Percentiles rank a stretch among this genome's conserved stretches.
phyloP scores from a whole-genome alignment of 2,113 vertebrate species.

The Siphamia tubifer region DNA sequence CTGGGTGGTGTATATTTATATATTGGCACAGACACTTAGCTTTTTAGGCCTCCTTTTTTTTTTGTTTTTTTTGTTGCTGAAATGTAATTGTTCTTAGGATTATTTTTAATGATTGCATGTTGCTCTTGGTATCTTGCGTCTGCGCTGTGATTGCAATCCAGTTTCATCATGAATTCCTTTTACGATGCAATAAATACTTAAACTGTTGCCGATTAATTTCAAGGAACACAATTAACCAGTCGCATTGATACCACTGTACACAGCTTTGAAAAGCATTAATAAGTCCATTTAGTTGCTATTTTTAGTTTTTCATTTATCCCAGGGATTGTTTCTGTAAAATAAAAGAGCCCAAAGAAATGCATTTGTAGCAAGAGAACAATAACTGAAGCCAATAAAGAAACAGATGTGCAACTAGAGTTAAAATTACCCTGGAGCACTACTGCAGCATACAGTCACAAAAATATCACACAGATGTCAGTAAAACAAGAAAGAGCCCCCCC shows the following conservation, averaged over 20 bases:
- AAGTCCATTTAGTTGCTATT: too few relatives aligned
- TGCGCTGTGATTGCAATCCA: neutral
- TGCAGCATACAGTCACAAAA: neutral
- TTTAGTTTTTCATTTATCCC: neutral
- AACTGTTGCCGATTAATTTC: too few relatives aligned
- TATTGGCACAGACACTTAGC: neutral
- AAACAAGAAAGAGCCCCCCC: slow-evolving; percentile 5
- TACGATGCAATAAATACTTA: neutral
- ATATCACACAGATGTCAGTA: neutral
- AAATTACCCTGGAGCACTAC: neutral
- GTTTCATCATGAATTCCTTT: neutral
- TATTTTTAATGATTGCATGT: neutral
- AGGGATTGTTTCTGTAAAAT: neutral
- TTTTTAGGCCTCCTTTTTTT: too few relatives aligned
- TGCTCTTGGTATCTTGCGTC: neutral
- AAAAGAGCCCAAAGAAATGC: neutral
- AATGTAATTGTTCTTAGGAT: neutral
- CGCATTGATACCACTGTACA: too few relatives aligned
- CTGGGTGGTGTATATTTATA: neutral
- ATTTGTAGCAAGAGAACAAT: neutral
- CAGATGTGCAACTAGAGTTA: slow-evolving; percentile 13
- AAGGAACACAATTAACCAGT: too few relatives aligned
- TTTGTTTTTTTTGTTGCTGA: neutral
- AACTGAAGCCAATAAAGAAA: slow-evolving; percentile 19
- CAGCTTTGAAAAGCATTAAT: too few relatives aligned